Conservation (phyloP, 2,113 vertebrate genomes). For the Lophochroa leadbeateri region DNA sequence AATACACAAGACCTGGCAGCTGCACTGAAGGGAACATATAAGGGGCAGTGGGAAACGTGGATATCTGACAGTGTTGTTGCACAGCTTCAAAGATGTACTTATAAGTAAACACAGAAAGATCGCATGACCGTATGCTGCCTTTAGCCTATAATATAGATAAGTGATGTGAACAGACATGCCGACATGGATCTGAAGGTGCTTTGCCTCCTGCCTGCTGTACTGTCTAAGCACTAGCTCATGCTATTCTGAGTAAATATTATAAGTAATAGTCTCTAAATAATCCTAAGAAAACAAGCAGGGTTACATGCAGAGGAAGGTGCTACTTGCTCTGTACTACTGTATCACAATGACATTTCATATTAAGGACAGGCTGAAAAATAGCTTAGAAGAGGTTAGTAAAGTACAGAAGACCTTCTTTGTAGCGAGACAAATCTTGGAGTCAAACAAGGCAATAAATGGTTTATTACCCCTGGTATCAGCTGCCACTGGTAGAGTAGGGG, state of each 20-base stretch:
- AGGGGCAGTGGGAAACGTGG: too few relatives aligned
- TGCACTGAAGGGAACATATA: not conserved
- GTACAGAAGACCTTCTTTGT: not conserved
- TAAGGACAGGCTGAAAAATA: not conserved
- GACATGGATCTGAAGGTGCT: not conserved
- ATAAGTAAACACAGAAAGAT: not conserved
- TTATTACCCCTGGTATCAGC: not conserved
- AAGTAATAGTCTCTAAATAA: not conserved
- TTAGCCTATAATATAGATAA: rapidly evolving
- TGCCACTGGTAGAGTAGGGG: not conserved
- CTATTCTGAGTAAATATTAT: not conserved
- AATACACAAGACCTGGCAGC: not conserved
- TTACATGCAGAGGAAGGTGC: not conserved
- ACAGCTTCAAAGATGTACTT: not conserved
- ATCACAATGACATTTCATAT: not conserved
- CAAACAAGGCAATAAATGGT: not conserved
- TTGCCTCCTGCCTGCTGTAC: not conserved
- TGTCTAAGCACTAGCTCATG: rapidly evolving
- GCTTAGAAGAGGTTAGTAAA: not conserved
- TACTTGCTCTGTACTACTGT: not conserved
- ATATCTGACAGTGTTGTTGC: rapidly evolving
- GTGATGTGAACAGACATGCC: not conserved
- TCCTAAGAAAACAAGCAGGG: not conserved
- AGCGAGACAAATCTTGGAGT: not conserved
- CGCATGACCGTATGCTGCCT: rapidly evolving